These are phyloP conservation scores for Coptotermes formosanus DNA, from an alignment of 1,140 invertebrate species.

Conservation along the genomic window DNA sequence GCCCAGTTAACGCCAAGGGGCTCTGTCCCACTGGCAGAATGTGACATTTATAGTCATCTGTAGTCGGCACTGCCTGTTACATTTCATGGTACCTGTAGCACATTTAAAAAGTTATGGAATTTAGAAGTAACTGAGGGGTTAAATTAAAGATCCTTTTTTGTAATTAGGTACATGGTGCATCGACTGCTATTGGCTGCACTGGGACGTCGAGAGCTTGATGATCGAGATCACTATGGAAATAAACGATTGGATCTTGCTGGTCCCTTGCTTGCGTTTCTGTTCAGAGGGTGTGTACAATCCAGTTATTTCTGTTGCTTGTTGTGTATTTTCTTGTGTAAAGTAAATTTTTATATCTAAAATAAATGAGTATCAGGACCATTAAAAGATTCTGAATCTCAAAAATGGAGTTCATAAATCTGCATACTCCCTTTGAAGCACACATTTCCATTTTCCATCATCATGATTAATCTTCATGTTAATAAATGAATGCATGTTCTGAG, in stretches of 20 bases:
- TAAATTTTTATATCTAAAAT: no score
- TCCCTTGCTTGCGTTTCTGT: conserved; percentile 92
- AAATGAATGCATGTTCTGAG: no score
- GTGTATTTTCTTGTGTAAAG: no score
- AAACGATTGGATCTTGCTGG: conserved; percentile 97
- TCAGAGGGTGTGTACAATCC: conserved; percentile 66
- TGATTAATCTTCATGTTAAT: no score
- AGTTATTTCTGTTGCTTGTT: no score
- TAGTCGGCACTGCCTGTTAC: no score
- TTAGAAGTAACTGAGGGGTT: no score
- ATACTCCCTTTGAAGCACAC: not conserved
- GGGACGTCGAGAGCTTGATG: conserved; percentile 94
- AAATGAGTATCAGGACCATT: no score
- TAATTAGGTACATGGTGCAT: conserved; percentile 91
- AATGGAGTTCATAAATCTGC: not conserved
- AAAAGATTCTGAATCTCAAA: not conserved
- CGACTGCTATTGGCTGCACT: conserved; percentile 88
- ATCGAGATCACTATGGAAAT: conserved; percentile 99
- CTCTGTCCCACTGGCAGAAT: no score
- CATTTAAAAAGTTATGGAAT: conserved; percentile 26
- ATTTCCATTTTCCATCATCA: not conserved
- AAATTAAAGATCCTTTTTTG: conserved; percentile 21
- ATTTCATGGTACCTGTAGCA: no score
- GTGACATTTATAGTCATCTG: no score
- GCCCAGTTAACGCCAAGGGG: no score